These are phyloP conservation scores for Parnassius apollo DNA, from an alignment of 2,888 invertebrate species.

Conservation along the genomic window DNA sequence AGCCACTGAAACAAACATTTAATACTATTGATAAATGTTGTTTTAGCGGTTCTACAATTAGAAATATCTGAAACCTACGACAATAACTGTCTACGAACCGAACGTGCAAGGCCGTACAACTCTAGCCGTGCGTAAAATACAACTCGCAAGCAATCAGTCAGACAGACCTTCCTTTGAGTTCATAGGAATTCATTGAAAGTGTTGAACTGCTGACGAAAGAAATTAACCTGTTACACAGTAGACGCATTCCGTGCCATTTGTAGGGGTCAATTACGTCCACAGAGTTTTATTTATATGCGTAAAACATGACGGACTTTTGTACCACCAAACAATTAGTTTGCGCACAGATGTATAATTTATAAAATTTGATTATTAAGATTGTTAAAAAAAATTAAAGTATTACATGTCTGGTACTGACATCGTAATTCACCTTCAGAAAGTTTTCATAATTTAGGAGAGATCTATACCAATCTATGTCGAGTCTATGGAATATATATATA, in stretches of 20 bases:
- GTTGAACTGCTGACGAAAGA: constrained; percentile 71
- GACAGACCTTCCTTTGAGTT: constrained; percentile 31
- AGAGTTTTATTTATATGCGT: constrained; percentile 12
- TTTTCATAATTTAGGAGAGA: background rate
- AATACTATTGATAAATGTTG: no score
- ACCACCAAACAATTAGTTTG: background rate
- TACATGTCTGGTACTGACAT: no score
- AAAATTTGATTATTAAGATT: background rate
- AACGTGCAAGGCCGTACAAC: constrained; percentile 20
- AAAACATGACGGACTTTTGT: background rate
- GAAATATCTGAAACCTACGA: no score
- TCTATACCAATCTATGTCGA: background rate
- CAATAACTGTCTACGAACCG: no score
- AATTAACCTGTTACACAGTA: constrained; percentile 61
- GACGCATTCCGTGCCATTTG: constrained; percentile 38
- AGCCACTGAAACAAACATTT: no score
- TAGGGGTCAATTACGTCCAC: constrained; percentile 45
- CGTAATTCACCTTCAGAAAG: no score
- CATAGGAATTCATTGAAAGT: constrained; percentile 57
- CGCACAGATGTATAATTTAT: background rate
- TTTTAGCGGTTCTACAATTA: no score
- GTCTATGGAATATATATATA: no score
- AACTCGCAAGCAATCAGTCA: constrained; percentile 26
- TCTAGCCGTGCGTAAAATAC: constrained; percentile 26
- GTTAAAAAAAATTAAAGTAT: no score